Conservation (phyloP, 2,113 vertebrate genomes). For the Clinocottus analis region DNA sequence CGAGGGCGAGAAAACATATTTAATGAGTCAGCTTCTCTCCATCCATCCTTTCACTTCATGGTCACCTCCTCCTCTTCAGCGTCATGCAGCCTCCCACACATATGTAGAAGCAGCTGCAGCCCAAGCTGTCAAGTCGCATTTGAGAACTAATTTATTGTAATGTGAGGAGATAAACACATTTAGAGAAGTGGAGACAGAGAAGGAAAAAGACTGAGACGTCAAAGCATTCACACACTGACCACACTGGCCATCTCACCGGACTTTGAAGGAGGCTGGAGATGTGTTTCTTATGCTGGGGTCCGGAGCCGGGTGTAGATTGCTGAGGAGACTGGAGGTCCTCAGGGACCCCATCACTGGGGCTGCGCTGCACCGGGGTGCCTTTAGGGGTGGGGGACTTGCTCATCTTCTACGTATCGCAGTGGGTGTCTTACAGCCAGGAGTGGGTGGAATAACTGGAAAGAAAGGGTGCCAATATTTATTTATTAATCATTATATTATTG, state of each 20-base stretch:
- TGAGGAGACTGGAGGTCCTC: slow-evolving; percentile 83
- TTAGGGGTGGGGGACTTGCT: slow-evolving; percentile 83
- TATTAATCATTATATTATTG: not conserved
- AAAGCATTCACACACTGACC: not conserved
- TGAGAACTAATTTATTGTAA: slow-evolving; percentile 70
- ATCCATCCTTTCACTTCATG: not conserved
- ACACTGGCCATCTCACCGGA: slow-evolving; percentile 79
- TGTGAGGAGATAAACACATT: slow-evolving; percentile 69
- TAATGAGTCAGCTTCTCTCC: slow-evolving; percentile 18
- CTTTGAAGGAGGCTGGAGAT: slow-evolving; percentile 96
- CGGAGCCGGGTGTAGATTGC: slow-evolving; percentile 86
- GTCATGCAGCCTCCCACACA: slow-evolving; percentile 31
- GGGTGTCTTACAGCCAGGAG: slow-evolving; percentile 60
- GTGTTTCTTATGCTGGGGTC: slow-evolving; percentile 90
- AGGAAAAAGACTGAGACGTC: not conserved
- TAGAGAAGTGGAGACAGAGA: slow-evolving; percentile 60
- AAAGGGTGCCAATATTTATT: not conserved
- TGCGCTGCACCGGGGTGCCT: slow-evolving; percentile 81
- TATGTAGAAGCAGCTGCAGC: slow-evolving; percentile 26
- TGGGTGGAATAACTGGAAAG: slow-evolving; percentile 41
- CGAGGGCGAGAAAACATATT: slow-evolving; percentile 9
- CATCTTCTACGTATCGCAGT: slow-evolving; percentile 74
- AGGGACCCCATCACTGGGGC: slow-evolving; percentile 86
- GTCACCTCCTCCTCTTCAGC: slow-evolving; percentile 12
- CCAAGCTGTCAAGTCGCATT: slow-evolving; percentile 59